Percentiles rank a stretch among this genome's conserved stretches.
Conservation (phyloP, 37 sponge, comb jelly and placozoan species). For the Crambe crambe region DNA sequence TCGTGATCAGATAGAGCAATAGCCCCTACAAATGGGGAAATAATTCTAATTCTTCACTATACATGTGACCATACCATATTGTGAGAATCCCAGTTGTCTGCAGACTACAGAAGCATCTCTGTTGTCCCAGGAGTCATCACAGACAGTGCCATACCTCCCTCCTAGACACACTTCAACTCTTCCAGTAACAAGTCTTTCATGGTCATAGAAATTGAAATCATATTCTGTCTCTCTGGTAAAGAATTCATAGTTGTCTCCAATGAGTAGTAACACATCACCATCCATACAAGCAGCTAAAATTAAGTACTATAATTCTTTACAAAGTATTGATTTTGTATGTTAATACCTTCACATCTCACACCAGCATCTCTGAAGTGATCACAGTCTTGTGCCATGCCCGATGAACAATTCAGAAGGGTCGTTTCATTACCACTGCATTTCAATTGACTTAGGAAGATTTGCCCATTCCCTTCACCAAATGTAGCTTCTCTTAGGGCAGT, state of each 20-base stretch:
- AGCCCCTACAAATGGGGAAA: not conserved
- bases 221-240: constrained; percentile 12
- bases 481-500: not conserved
- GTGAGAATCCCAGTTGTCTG: constrained; percentile 40
- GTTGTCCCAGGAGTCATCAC: constrained; percentile 30
- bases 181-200: constrained; percentile 16
- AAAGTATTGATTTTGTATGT: too few relatives aligned
- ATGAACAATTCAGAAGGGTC: not conserved
- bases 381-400: not conserved
- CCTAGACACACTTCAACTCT: constrained; percentile 47
- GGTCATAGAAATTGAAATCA: not conserved
- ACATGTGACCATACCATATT: constrained; percentile 22
- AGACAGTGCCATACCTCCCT: constrained; percentile 49
- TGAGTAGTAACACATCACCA: constrained; percentile 15
- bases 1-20: constrained; percentile 3
- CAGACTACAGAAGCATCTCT: constrained; percentile 46
- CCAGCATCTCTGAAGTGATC: constrained; percentile 23
- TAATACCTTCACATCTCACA: constrained; percentile 26
- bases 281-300: constrained; percentile 17
- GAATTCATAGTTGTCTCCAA: constrained; percentile 1
- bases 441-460: not conserved
- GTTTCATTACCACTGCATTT: not conserved
- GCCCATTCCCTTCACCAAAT: not conserved
- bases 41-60: not conserved
- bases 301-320: too few relatives aligned